A percentile compares a stretch with the other conserved stretches of the same genome.
Evolutionary conservation across 2,113 vertebrate species (phyloP).

Genomic region (Hypanus sabinus): DNA sequence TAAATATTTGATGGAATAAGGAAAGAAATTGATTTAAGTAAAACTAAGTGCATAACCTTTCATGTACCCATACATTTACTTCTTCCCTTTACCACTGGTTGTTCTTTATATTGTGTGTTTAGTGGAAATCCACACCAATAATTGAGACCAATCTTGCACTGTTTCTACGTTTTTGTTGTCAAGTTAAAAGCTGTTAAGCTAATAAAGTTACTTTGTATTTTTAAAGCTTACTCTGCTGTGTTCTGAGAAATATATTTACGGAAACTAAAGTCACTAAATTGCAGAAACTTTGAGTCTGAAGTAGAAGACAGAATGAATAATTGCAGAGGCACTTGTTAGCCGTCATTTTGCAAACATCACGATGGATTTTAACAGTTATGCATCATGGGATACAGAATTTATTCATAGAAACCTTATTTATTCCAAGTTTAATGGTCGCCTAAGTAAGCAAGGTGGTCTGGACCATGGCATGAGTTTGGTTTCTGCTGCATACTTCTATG

Average conservation of each 20-base stretch:
- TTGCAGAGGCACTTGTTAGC: background rate
- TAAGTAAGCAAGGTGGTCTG: too few relatives aligned
- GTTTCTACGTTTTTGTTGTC: background rate
- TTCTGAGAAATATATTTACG: background rate
- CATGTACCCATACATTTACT: background rate
- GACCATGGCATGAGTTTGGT: background rate
- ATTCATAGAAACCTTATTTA: too few relatives aligned
- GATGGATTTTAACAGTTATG: background rate
- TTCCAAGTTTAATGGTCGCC: background rate
- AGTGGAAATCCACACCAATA: background rate
- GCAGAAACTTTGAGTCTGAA: background rate
- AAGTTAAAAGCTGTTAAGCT: conserved; percentile 15
- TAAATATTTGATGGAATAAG: background rate
- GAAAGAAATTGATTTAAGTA: background rate
- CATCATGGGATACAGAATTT: background rate
- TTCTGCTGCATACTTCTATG: background rate
- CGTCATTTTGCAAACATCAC: background rate
- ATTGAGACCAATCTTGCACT: conserved; percentile 17
- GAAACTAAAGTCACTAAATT: background rate
- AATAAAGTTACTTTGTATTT: conserved; percentile 27
- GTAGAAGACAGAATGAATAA: background rate
- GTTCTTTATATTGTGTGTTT: background rate
- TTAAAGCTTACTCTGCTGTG: conserved; percentile 22
- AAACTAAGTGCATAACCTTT: background rate
- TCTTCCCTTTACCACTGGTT: background rate